Percentiles rank a stretch among this genome's conserved stretches.
Conservation (phyloP, 2,888 invertebrate species). For the Epistrophe eligans region DNA sequence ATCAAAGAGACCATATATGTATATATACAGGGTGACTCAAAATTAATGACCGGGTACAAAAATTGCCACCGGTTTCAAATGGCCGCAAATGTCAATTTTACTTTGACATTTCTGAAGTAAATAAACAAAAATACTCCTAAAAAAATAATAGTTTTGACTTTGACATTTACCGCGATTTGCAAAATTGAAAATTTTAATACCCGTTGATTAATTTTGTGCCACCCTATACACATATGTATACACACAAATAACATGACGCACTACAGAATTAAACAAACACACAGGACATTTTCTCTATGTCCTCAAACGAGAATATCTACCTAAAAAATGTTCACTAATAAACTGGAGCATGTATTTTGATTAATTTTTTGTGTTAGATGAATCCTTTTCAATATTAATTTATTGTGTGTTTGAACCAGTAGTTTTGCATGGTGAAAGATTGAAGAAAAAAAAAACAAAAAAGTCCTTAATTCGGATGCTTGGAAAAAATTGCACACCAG, state of each 20-base stretch:
- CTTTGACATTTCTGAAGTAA: no score
- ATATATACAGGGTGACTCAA: no score
- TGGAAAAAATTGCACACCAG: slow-evolving; percentile 20
- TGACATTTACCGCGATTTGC: no score
- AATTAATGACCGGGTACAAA: no score
- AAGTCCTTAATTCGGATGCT: slow-evolving; percentile 42
- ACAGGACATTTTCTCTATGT: slow-evolving; percentile 8
- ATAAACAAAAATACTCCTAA: no score
- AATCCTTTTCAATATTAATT: slow-evolving; percentile 28
- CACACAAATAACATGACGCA: slow-evolving; percentile 25
- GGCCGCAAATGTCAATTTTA: no score
- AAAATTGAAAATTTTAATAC: no score
- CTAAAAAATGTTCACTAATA: slow-evolving; percentile 32
- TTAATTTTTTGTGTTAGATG: not conserved
- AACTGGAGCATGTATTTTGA: slow-evolving; percentile 46
- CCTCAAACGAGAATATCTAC: not conserved
- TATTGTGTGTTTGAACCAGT: not conserved
- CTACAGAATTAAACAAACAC: slow-evolving; percentile 48
- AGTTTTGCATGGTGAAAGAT: not conserved
- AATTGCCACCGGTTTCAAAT: no score
- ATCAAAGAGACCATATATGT: not conserved
- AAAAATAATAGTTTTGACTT: no score
- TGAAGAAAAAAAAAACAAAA: not conserved
- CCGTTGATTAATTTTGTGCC: no score
- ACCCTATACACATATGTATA: no score